Evolutionary conservation across 2,797 vertebrate genomes (phyloP).

Genomic region (Tangara arthus): DNA sequence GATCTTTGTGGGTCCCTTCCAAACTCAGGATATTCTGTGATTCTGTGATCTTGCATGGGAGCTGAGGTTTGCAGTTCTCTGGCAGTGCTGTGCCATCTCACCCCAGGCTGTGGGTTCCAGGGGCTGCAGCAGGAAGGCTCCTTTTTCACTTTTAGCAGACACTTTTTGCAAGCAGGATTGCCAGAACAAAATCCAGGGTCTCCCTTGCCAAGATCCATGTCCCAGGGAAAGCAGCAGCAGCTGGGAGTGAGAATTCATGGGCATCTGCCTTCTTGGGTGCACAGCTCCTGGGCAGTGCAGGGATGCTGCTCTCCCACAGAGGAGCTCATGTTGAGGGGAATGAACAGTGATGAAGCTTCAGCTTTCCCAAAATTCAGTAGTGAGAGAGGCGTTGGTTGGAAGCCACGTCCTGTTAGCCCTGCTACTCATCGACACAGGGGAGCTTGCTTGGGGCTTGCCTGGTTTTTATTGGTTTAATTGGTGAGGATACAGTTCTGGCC

Average conservation of each 20-base stretch:
- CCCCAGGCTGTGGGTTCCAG: background rate
- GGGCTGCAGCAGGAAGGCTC: background rate
- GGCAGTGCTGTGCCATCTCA: accelerated
- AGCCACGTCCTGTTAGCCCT: background rate
- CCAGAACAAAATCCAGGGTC: background rate
- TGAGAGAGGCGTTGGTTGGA: background rate
- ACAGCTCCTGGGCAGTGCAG: background rate
- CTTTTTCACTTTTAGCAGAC: background rate
- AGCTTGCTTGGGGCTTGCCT: background rate
- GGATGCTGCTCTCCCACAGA: background rate
- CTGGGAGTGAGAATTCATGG: slow-evolving; percentile 24
- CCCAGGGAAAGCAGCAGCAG: slow-evolving; percentile 12
- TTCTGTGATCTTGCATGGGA: background rate
- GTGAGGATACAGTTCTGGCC: background rate
- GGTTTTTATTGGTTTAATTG: background rate
- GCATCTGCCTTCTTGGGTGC: background rate
- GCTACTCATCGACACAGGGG: background rate
- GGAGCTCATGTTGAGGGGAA: background rate
- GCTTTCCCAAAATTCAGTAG: background rate
- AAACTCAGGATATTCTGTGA: background rate
- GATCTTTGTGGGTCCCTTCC: background rate
- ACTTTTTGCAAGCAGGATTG: background rate
- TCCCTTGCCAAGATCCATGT: background rate
- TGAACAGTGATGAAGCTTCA: background rate
- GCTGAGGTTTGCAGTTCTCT: background rate